Evolutionary conservation across 2,113 vertebrate species (phyloP).

Genomic region (Excalfactoria chinensis): DNA sequence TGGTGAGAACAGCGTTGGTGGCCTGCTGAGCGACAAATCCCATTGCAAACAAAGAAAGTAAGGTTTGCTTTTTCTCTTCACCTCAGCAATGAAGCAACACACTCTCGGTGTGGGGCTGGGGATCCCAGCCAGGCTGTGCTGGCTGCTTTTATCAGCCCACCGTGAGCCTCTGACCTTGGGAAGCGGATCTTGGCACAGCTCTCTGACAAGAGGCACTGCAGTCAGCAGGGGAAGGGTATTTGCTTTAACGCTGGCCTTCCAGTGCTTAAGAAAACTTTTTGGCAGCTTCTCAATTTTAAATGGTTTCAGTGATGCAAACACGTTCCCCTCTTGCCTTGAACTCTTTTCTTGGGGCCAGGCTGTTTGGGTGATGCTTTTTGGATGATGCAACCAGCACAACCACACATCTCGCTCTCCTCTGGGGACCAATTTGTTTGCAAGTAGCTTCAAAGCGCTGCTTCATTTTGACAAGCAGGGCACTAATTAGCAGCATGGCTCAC

Average conservation of each 20-base stretch:
- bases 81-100: neutral
- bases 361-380: conserved; percentile 35
- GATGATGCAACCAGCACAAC: conserved; percentile 65
- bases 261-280: neutral
- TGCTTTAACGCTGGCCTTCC: neutral
- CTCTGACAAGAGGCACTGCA: neutral
- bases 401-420: conserved; percentile 9
- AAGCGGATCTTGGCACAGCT: neutral
- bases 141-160: neutral
- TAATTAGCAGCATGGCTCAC: conserved; percentile 45
- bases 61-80: neutral
- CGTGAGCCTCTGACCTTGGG: neutral
- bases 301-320: neutral
- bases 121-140: neutral
- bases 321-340: neutral
- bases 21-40: neutral
- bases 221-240: neutral
- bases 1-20: rapidly evolving
- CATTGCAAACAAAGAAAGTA: neutral
- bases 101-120: neutral
- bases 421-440: conserved; percentile 56
- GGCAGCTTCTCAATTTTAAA: neutral
- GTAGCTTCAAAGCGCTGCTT: conserved; percentile 20
- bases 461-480: conserved; percentile 20
- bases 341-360: neutral